phyloP scores from a whole-genome alignment of 1,140 invertebrate species.

The Araneus ventricosus region DNA sequence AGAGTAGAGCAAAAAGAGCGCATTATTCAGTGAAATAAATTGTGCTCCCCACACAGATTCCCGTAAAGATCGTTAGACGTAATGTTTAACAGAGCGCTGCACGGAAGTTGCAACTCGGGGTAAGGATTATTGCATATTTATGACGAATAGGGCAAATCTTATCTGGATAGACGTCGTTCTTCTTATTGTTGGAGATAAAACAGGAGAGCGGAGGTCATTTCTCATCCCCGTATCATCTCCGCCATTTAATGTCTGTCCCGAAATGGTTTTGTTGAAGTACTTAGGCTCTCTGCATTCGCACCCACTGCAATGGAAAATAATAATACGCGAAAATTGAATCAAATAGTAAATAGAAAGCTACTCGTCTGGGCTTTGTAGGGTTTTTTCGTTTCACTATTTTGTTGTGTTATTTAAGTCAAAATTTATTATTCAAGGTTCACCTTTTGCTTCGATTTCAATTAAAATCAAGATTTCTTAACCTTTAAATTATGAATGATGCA shows the following conservation, averaged over 20 bases:
- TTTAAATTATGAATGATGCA: too few relatives aligned
- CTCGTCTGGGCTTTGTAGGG: too few relatives aligned
- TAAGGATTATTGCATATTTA: conserved; percentile 58
- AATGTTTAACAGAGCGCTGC: neutral
- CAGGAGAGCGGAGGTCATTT: conserved; percentile 1
- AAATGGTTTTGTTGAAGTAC: neutral
- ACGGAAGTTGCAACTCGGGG: neutral
- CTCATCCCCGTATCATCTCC: conserved; percentile 19
- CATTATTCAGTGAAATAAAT: conserved; percentile 30
- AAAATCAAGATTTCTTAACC: too few relatives aligned
- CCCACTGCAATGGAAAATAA: neutral
- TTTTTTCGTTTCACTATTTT: too few relatives aligned
- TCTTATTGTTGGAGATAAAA: conserved; percentile 28
- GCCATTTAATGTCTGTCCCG: neutral
- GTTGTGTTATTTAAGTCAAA: too few relatives aligned
- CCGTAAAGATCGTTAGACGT: neutral
- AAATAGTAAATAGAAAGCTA: neutral
- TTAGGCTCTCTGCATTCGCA: neutral
- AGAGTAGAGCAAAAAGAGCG: neutral
- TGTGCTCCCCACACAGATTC: neutral
- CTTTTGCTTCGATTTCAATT: too few relatives aligned
- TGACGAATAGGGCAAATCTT: conserved; percentile 43
- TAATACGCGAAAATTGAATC: neutral
- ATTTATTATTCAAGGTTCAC: too few relatives aligned
- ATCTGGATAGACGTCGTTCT: conserved; percentile 26